Conservation (phyloP, 2,888 invertebrate species). For the Capitulum mitella region DNA sequence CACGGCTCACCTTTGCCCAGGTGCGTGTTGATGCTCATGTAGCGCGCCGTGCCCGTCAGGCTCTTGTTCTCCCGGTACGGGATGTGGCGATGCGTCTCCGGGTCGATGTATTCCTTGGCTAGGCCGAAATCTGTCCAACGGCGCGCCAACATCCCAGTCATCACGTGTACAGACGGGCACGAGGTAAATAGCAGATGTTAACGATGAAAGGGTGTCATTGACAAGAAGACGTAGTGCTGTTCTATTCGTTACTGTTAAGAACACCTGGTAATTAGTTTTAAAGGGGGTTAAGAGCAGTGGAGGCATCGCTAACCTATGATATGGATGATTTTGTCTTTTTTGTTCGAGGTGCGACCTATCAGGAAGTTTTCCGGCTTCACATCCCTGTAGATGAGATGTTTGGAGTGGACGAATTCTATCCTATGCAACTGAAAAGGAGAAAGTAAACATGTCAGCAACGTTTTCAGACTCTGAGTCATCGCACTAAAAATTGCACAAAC, state of each 20-base stretch:
- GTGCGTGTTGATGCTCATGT: slow-evolving; percentile 99
- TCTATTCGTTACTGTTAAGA: too few species aligned
- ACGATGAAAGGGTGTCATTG: too few species aligned
- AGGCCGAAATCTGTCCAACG: slow-evolving; percentile 98
- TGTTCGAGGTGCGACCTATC: slow-evolving; percentile 93
- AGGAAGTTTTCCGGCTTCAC: slow-evolving; percentile 99
- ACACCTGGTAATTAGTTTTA: too few species aligned
- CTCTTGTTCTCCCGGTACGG: slow-evolving; percentile 99
- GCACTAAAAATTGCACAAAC: too few species aligned
- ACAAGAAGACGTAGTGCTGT: too few species aligned
- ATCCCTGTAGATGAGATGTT: slow-evolving; percentile 97
- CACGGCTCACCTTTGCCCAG: slow-evolving; percentile 65
- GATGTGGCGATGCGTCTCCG: slow-evolving; percentile 99
- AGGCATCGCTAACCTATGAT: slow-evolving; percentile 93
- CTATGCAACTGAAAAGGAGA: slow-evolving; percentile 89
- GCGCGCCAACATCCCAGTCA: too few species aligned
- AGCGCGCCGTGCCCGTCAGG: slow-evolving; percentile 97
- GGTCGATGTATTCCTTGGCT: slow-evolving; percentile 99
- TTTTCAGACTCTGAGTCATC: too few species aligned
- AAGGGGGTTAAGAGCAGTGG: too few species aligned
- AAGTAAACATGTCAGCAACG: too few species aligned
- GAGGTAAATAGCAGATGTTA: too few species aligned
- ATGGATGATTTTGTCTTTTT: slow-evolving; percentile 97
- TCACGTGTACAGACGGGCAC: too few species aligned
- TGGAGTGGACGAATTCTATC: slow-evolving; percentile 99